Percentiles rank a stretch among this genome's conserved stretches.
Evolutionary conservation across 2,888 invertebrate genomes (phyloP).

Genomic region (Pheosia gnoma): DNA sequence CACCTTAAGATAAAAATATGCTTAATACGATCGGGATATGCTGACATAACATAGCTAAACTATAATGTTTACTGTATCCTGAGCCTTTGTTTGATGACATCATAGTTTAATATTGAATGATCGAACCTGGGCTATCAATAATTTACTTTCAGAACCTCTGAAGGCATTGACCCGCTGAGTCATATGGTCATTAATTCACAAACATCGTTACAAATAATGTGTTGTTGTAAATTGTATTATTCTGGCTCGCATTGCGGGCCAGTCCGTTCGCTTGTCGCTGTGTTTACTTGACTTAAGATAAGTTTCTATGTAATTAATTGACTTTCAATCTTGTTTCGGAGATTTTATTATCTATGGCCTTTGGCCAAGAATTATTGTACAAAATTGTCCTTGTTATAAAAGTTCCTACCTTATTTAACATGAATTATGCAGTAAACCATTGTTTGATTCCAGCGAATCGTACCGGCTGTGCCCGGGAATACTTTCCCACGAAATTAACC

Average conservation of each 20-base stretch:
- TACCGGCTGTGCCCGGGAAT: too few species aligned
- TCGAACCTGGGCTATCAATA: neutral
- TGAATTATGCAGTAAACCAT: too few species aligned
- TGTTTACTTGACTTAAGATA: neutral
- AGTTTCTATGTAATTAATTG: neutral
- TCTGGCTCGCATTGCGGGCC: neutral
- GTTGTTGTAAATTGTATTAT: neutral
- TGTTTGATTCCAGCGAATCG: too few species aligned
- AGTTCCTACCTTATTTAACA: too few species aligned
- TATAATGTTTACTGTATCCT: too few species aligned
- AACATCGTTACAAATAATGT: neutral
- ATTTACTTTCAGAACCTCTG: neutral
- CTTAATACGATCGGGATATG: too few species aligned
- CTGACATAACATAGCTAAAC: too few species aligned
- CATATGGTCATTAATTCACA: neutral
- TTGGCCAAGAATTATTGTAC: neutral
- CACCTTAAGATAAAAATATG: too few species aligned
- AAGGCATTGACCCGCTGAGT: constrained; percentile 1
- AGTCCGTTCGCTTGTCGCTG: neutral
- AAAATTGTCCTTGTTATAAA: too few species aligned
- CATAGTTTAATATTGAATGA: neutral
- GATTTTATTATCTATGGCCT: neutral
- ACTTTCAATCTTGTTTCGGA: neutral
- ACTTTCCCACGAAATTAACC: too few species aligned
- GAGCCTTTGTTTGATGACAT: too few species aligned